Conservation (phyloP, 2,888 invertebrate species). For the Ormia ochracea region DNA sequence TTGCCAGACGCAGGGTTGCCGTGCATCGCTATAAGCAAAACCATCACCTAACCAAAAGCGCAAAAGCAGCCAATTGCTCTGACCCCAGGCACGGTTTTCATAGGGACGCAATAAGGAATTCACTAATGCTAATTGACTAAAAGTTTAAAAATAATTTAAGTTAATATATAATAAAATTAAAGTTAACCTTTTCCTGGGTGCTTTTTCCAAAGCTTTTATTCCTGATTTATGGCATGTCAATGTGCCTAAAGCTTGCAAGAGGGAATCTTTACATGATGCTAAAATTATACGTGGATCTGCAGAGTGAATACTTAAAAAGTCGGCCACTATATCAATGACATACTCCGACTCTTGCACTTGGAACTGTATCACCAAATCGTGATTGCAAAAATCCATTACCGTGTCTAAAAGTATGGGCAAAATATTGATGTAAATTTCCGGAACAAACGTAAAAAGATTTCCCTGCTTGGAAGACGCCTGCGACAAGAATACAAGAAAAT, state of each 20-base stretch:
- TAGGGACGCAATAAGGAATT: conserved; percentile 85
- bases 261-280: conserved; percentile 85
- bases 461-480: conserved; percentile 79
- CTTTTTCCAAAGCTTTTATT: conserved; percentile 83
- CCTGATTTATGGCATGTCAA: conserved; percentile 86
- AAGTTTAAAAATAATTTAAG: not conserved
- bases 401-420: conserved; percentile 75
- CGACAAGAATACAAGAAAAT: not conserved
- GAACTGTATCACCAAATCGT: conserved; percentile 74
- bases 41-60: conserved; percentile 91
- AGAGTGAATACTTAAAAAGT: conserved; percentile 86
- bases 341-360: conserved; percentile 79
- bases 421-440: conserved; percentile 83
- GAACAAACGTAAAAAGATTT: conserved; percentile 82
- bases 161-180: conserved; percentile 63
- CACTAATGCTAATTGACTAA: conserved; percentile 81
- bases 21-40: conserved; percentile 84
- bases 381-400: conserved; percentile 76
- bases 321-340: conserved; percentile 81
- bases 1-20: conserved; percentile 79
- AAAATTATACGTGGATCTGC: conserved; percentile 85
- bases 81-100: conserved; percentile 89
- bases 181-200: conserved; percentile 77
- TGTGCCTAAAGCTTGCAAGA: conserved; percentile 86
- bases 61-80: conserved; percentile 90